Evolutionary conservation across 2,888 invertebrate genomes (phyloP).

Genomic region (Philonicus albiceps): DNA sequence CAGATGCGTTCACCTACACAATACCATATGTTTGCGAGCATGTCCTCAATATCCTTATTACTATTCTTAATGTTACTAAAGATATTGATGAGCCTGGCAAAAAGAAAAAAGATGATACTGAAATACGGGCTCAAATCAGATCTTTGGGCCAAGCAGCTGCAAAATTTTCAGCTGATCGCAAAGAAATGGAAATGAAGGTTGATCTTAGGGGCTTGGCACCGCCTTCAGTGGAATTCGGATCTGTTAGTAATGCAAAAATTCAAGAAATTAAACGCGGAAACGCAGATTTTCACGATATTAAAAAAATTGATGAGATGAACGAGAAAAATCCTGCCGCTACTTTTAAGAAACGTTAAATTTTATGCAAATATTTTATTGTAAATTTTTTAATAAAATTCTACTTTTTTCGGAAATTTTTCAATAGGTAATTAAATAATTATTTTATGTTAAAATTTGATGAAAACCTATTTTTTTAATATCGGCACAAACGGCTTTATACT

Average conservation of each 20-base stretch:
- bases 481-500: background rate
- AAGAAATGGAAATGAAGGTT: background rate
- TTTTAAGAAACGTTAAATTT: background rate
- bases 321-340: conserved; percentile 14
- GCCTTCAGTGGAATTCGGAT: background rate
- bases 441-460: background rate
- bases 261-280: background rate
- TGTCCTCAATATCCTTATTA: conserved; percentile 97
- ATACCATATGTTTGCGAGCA: conserved; percentile 97
- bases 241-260: background rate
- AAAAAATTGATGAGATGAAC: background rate
- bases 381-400: too few relatives aligned
- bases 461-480: background rate
- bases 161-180: background rate
- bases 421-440: too few relatives aligned
- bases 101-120: background rate
- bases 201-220: background rate
- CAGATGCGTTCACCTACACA: conserved; percentile 99
- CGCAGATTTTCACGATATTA: background rate
- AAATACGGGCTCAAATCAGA: background rate
- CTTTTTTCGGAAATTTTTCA: too few relatives aligned
- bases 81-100: background rate
- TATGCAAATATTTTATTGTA: background rate
- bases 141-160: background rate
- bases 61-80: conserved; percentile 81